Evolutionary conservation across 2,888 invertebrate species (phyloP).

Genomic region (Volucella inanis): DNA sequence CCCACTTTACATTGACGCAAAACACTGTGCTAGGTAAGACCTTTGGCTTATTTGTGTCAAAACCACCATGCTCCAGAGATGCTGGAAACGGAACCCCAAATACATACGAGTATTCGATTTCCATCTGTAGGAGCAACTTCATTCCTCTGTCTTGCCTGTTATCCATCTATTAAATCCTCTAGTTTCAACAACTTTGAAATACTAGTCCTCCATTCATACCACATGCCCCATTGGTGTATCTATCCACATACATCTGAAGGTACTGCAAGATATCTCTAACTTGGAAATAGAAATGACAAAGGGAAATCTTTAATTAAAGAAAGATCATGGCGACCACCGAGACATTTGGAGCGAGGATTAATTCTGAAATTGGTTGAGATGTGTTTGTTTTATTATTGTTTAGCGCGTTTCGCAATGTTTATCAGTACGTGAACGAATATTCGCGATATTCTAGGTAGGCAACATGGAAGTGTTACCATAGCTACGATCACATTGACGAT

Average conservation of each 20-base stretch:
- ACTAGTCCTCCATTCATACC: too few species aligned
- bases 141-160: too few species aligned
- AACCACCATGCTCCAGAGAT: too few species aligned
- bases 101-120: too few species aligned
- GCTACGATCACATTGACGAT: not conserved
- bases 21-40: conserved; percentile 78
- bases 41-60: conserved; percentile 32
- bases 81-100: too few species aligned
- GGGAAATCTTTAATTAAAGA: conserved; percentile 41
- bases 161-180: too few species aligned
- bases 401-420: conserved; percentile 2
- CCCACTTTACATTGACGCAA: not conserved
- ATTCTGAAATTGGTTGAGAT: conserved; percentile 33
- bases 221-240: too few species aligned
- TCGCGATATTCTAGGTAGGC: too few species aligned
- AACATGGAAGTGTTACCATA: conserved; percentile 24
- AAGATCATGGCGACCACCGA: conserved; percentile 25
- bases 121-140: too few species aligned
- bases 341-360: conserved; percentile 34
- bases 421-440: not conserved
- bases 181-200: too few species aligned
- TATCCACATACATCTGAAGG: too few species aligned
- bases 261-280: not conserved
- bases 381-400: conserved; percentile 45
- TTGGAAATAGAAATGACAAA: not conserved